These are phyloP conservation scores for Hydraecia micacea DNA, from an alignment of 2,888 invertebrate species.

Conservation along the genomic window DNA sequence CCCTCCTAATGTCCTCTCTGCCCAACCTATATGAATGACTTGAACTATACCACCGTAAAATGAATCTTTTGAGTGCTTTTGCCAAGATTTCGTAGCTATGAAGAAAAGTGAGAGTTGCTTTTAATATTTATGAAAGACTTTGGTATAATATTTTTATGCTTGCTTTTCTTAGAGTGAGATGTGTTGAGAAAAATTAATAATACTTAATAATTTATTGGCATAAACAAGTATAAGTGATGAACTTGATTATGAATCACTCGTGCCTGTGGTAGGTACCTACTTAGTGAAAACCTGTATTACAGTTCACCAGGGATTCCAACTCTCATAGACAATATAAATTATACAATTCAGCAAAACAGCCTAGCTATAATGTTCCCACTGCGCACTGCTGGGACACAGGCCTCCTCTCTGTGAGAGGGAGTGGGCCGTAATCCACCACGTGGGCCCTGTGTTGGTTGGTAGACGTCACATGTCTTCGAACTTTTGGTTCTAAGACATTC, in stretches of 20 bases:
- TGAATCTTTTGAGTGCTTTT: slow-evolving; percentile 68
- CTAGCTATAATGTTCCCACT: neutral
- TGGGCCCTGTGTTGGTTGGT: neutral
- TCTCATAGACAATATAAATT: neutral
- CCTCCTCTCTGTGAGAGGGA: neutral
- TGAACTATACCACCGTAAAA: slow-evolving; percentile 71
- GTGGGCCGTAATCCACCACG: neutral
- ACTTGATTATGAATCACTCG: neutral
- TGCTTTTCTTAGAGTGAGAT: neutral
- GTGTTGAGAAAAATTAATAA: neutral
- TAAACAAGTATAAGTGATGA: neutral
- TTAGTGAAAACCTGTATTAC: neutral
- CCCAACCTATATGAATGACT: slow-evolving; percentile 82
- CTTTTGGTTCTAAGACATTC: neutral
- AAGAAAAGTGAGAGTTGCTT: slow-evolving; percentile 37
- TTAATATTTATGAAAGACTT: slow-evolving; percentile 40
- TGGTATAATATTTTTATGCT: neutral
- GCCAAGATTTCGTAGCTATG: slow-evolving; percentile 60
- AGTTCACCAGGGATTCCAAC: neutral
- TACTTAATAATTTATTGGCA: neutral
- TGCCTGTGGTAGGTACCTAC: neutral
- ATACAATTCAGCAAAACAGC: neutral
- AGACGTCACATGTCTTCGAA: neutral
- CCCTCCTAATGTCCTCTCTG: slow-evolving; percentile 71
- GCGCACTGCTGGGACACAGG: neutral